Percentiles rank a stretch among this genome's conserved stretches.
Conservation (phyloP, 2,888 invertebrate genomes). For the Prostheceraeus crozeri region DNA sequence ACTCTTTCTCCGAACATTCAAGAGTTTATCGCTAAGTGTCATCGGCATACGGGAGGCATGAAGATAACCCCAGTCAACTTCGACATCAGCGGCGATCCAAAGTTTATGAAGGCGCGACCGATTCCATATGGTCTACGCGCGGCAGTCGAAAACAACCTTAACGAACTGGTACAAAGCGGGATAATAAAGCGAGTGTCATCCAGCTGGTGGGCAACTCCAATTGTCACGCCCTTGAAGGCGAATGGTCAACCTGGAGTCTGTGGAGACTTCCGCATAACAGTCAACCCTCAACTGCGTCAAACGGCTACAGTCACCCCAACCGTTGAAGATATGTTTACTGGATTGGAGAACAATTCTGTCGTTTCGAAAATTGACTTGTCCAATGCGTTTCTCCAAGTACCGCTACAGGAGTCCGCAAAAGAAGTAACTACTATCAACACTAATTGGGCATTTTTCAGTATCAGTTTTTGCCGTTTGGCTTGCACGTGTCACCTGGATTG, state of each 20-base stretch:
- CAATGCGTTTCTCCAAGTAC: constrained; percentile 6
- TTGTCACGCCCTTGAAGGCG: constrained; percentile 6
- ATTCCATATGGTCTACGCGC: constrained; percentile 16
- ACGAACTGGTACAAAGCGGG: background rate
- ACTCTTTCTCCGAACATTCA: background rate
- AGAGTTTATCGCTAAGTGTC: constrained; percentile 22
- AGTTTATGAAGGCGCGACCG: background rate
- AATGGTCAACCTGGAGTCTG: background rate
- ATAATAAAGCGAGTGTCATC: constrained; percentile 10
- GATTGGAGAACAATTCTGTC: background rate
- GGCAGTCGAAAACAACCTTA: constrained; percentile 6
- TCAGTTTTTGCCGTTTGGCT: constrained; percentile 9
- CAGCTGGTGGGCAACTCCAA: constrained; percentile 22
- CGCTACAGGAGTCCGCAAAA: background rate
- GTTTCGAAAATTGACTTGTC: constrained; percentile 14
- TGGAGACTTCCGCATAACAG: constrained; percentile 3
- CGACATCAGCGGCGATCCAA: constrained; percentile 6
- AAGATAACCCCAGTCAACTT: constrained; percentile 7
- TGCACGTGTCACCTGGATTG: background rate
- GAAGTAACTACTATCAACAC: background rate
- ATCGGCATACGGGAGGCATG: background rate
- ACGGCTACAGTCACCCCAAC: constrained; percentile 4
- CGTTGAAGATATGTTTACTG: constrained; percentile 27
- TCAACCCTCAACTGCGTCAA: constrained; percentile 22
- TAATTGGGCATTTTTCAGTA: background rate